Base-by-base conservation (phyloP, 2,113 vertebrate species). In the Ancistrus triradiatus region DNA sequence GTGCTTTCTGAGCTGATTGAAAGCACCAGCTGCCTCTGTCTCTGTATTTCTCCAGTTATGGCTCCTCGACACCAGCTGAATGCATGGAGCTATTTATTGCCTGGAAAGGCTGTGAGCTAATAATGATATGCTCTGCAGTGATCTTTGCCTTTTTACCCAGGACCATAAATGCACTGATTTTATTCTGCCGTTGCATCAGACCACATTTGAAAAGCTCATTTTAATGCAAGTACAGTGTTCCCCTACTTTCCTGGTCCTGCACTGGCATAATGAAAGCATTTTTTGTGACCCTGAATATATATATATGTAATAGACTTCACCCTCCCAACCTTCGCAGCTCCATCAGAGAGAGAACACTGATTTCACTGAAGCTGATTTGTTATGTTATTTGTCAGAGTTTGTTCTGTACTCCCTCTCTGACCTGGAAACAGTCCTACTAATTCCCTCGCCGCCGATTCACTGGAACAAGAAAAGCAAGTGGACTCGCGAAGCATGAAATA, bases 321-420 rank as follows among this genome's bases (percentile, higher is more conserved):
- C 17, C 24, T 47, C 40, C 15, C 6, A 14, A 4, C 24, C 17
- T 55, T 48, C n/a, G 4, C 40, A 52, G 47, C 38, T 44, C 47
- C 6, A 17, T 53, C 18, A 7, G 9, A 33, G 25, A 38, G 15
- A 60, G 61, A 57, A 52, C 47, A 52, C 73, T 75, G 73, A 68
- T 57, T 57, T 50, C 27, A 60, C 38, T 27, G 21, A 63, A 71
- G 33, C 24, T 24, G 10, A 35, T 56, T 68, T 57, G 25, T 64
- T 52, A 38, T 25, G 40, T 21, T 42, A 44, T 70, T 70, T 74
- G 59, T 75, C 56, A 65, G 19, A 40, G 37, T 65, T 60, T 47
- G 42, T n/a, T 60, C 40, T 58, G 14, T 64, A 57, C 24, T 21
- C 33, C 49, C 13, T 28, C 15, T 31, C 8, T 37, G 47, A 18